Base-by-base conservation (phyloP, 1,140 invertebrate genomes). In the Caenorhabditis briggsae region DNA sequence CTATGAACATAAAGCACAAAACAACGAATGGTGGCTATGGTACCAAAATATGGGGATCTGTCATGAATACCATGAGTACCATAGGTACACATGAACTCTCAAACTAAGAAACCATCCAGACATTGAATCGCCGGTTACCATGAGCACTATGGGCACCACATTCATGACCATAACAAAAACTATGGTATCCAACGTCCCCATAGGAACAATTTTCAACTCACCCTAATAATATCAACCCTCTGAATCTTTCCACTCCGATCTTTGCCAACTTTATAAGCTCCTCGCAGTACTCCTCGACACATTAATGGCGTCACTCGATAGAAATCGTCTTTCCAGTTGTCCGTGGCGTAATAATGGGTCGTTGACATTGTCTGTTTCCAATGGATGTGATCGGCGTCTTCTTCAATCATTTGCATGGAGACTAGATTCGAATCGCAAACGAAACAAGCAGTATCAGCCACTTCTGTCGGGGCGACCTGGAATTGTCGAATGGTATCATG, bases 351-450 rank as follows among this genome's bases (percentile, higher is more conserved):
- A 74, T 83, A 89, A 48, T 83, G 78, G 18, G 88, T 89, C 14
- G 85, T 74, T 9, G 48, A 78, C 50, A 83, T 83, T 41, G 89
- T 89, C 74, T 87, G 85, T 43, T 89, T 89, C 89, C 89, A 89
- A 74, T 86, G 90, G 43, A 53, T 48, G 18, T 82, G 58, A 33
- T 78, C 70, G 0, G 70, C 70, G 33, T 89, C 89, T 20, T 82
- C 46, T 7, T 86, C 56, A 18, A 89, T 89, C 41, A 90, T 86
- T 50, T 85, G 89, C 56, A 88, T 56, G 8, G 84, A 65, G 41
- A 89, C 89, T n/a, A 82, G 55, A 65, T 89, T 83, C 7, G 89
- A 89, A 58, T 89, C 89, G 53, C 88, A 83, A 25, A 89, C 84
- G 82, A 89, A 89, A 59, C 89, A 89, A 20, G 65, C 88, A 43